Evolutionary conservation across 2,888 invertebrate species (phyloP), one percentile per base, ranked within the genome.

Genomic region (Eueremaeus valkanovi): DNA sequence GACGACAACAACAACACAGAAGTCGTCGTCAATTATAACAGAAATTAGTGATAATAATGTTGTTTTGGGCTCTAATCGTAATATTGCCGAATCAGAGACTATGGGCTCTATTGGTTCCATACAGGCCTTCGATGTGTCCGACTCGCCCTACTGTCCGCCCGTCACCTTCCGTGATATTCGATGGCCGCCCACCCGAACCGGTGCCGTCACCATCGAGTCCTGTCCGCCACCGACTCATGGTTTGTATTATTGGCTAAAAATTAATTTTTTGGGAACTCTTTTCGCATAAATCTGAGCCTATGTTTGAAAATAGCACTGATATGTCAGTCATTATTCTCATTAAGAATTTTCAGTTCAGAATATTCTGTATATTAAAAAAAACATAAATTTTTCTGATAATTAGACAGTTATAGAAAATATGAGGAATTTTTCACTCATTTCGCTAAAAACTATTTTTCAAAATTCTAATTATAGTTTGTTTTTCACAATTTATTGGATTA

Each of bases 191-290:
- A 74, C 74, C 27, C 3, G 21, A 18, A 18, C 68, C 16, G 74
- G 68, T 9, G 36, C 74, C 1, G 36, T 74, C 21, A 42, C 68
- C 1, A 74, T 68, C 8, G 21, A 68, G 27, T 31, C 74, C 21
- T 74, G 74, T 74, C 74, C 74, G 29, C 68, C 42, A 16, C 68
- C 66, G 18, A 70, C 74, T n/a, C 68, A 66, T n/a, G 74, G 74
- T 74, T 66, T 42, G 74, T 45, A 3, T 8, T 36, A 36, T 36
- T 36, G 36, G 36, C 5, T 36, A 36, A 36, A 11, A 36, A 8
- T 36, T 36, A 36, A 36, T 36, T 36, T 36, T 36, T 36, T 5
- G 36, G 6, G 11, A 36, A 36, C 36, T 11, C 36, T 36, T 5
- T 5, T 11, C 36, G 11, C 36, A 36, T 11, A 5, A 36, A 8